Percentiles rank a stretch among this genome's conserved stretches.
These are phyloP conservation scores for Phymatocera aterrima DNA, from an alignment of 2,888 invertebrate species.

Conservation along the genomic window DNA sequence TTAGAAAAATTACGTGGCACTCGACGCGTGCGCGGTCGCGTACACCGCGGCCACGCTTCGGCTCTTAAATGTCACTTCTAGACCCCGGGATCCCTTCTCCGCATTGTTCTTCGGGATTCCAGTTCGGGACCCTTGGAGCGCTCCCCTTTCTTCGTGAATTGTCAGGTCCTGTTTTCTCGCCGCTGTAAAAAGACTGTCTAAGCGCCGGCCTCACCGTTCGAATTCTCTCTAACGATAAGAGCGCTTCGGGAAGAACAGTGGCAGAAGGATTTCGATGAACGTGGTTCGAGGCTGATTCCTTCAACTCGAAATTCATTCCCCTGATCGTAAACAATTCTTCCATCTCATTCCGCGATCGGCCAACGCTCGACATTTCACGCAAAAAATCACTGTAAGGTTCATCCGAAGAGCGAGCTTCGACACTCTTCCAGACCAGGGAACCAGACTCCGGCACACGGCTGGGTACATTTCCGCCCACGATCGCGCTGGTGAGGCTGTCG, in stretches of 20 bases:
- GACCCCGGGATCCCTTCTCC: neutral
- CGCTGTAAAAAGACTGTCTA: no score
- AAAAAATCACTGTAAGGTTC: neutral
- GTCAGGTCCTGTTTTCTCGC: neutral
- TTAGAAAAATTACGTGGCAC: neutral
- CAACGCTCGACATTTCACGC: no score
- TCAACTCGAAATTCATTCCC: no score
- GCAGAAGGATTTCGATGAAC: no score
- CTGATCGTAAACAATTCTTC: no score
- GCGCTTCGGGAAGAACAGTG: no score
- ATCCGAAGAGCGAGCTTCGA: neutral
- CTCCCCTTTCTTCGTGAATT: neutral
- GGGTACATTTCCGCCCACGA: conserved; percentile 57
- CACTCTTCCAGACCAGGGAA: conserved; percentile 53
- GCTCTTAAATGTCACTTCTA: no score
- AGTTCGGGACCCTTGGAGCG: conserved; percentile 14
- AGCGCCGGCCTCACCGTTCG: no score
- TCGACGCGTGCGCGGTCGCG: neutral
- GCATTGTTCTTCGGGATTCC: neutral
- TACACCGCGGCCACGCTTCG: no score
- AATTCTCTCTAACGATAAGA: no score
- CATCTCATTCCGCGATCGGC: no score
- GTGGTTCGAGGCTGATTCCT: no score
- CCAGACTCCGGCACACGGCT: conserved; percentile 49
- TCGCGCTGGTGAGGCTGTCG: neutral